Evolutionary conservation across 2,797 vertebrate species (phyloP).

Genomic region (Anableps anableps): DNA sequence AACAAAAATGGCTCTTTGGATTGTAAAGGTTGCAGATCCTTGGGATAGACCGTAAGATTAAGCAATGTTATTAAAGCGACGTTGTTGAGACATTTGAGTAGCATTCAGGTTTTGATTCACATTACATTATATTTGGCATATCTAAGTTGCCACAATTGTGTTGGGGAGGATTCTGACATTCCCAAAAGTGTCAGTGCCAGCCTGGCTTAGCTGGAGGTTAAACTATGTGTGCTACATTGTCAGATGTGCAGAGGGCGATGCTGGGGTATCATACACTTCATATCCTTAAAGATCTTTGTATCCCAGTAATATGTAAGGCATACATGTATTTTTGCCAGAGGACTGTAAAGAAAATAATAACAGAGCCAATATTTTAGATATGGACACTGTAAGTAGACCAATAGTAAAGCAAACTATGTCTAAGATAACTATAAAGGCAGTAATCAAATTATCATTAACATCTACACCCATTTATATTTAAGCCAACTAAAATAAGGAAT

Average conservation of each 20-base stretch:
- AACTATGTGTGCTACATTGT: background rate
- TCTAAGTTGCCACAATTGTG: background rate
- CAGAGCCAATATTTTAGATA: background rate
- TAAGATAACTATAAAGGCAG: background rate
- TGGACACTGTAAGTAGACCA: too few relatives aligned
- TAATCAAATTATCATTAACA: background rate
- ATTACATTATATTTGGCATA: background rate
- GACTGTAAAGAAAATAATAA: background rate
- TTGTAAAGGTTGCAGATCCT: too few relatives aligned
- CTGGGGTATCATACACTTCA: background rate
- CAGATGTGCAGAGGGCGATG: background rate
- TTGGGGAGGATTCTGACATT: background rate
- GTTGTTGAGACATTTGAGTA: background rate
- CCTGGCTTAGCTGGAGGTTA: background rate
- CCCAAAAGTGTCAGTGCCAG: background rate
- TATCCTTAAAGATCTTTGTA: background rate
- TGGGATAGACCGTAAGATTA: background rate
- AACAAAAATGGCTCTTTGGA: too few relatives aligned
- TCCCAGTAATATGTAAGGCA: background rate
- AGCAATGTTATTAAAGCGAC: background rate
- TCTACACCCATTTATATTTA: background rate
- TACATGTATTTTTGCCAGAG: background rate
- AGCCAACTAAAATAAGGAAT: background rate
- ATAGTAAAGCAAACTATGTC: background rate
- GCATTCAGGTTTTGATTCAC: background rate